These are phyloP conservation scores for Lepidocolaptes lacrymiger DNA, from an alignment of 2,797 vertebrate species.

Conservation along the genomic window DNA sequence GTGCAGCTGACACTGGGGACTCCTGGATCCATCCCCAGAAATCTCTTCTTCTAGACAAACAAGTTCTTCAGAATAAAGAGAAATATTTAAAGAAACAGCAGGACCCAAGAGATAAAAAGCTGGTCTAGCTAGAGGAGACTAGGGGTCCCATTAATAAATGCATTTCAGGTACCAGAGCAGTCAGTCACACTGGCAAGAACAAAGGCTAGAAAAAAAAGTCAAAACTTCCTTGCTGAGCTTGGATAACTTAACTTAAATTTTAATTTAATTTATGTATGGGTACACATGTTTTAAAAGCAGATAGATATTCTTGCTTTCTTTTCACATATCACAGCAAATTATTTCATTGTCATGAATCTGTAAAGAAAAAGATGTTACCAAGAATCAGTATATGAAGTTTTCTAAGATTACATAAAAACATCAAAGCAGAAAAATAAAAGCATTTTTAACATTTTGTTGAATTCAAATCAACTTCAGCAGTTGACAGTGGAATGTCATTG, in stretches of 20 bases:
- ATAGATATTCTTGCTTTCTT: not conserved
- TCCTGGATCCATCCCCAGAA: constrained; percentile 5
- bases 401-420: not conserved
- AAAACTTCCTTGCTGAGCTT: constrained; percentile 6
- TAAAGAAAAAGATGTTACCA: not conserved
- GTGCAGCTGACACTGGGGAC: not conserved
- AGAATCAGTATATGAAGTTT: not conserved
- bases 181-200: not conserved
- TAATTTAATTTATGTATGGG: not conserved
- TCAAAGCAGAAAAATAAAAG: not conserved
- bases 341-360: not conserved
- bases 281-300: not conserved
- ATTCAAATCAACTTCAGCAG: not conserved
- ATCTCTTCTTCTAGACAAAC: not conserved
- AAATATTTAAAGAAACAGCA: constrained; percentile 44
- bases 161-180: not conserved
- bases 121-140: not conserved
- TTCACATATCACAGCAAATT: not conserved
- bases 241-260: not conserved
- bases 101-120: not conserved
- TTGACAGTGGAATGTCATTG: not conserved
- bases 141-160: not conserved
- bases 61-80: constrained; percentile 4
- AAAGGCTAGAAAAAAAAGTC: not conserved
- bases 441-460: not conserved